phyloP scores from a whole-genome alignment of 2,113 vertebrate species.

The Proteles cristata region DNA sequence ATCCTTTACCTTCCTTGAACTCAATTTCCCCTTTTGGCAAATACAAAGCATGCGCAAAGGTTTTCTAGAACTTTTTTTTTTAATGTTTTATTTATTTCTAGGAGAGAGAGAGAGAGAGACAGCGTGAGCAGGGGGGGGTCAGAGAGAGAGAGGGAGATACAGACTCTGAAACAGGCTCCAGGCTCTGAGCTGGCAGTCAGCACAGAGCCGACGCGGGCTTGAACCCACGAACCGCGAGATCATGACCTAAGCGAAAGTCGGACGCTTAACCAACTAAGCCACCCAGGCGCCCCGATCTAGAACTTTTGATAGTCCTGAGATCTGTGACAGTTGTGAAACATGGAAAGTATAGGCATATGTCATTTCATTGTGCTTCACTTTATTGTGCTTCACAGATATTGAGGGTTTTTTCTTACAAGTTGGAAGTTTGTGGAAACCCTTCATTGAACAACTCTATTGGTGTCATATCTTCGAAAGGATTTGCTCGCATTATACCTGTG shows the following conservation, averaged over 20 bases:
- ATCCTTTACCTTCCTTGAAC: not conserved
- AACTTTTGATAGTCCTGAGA: slow-evolving; percentile 45
- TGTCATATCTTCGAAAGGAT: not conserved
- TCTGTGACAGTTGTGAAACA: slow-evolving; percentile 31
- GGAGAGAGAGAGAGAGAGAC: too few relatives aligned
- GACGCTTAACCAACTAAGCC: too few relatives aligned
- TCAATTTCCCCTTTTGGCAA: slow-evolving; percentile 41
- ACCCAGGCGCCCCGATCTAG: too few relatives aligned
- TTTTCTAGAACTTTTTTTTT: slow-evolving; percentile 56
- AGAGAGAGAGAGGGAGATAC: too few relatives aligned
- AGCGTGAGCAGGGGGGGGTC: too few relatives aligned
- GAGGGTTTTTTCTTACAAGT: not conserved
- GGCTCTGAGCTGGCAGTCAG: too few relatives aligned
- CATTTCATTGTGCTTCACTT: not conserved
- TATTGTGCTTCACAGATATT: not conserved
- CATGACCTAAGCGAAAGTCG: too few relatives aligned
- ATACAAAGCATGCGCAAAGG: not conserved
- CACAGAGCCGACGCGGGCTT: too few relatives aligned
- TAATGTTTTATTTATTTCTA: too few relatives aligned
- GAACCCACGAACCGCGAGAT: too few relatives aligned
- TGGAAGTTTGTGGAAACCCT: not conserved
- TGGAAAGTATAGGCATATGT: not conserved
- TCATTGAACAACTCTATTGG: not conserved
- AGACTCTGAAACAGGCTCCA: too few relatives aligned
- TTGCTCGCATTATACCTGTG: not conserved